These are phyloP conservation scores for Pseudolaguvia tuberculata DNA, from an alignment of 2,113 vertebrate species.

Conservation along the genomic window DNA sequence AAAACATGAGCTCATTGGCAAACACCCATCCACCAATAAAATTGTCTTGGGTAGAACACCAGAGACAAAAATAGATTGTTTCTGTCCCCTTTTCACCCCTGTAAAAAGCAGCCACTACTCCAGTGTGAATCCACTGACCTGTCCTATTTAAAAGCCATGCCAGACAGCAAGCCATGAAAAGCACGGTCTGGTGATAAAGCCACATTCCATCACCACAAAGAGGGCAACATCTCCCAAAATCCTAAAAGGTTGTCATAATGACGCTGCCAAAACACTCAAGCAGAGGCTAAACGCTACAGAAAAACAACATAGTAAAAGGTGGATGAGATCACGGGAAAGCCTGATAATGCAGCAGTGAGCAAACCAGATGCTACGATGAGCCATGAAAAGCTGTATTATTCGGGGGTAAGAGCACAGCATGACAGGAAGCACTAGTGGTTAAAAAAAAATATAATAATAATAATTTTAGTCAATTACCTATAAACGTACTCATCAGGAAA, in stretches of 20 bases:
- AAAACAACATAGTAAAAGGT: neutral
- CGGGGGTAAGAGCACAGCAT: constrained; percentile 8
- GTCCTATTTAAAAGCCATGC: constrained; percentile 34
- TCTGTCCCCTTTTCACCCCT: constrained; percentile 18
- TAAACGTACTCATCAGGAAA: constrained; percentile 33
- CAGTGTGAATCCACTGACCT: constrained; percentile 26
- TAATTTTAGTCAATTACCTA: constrained; percentile 29
- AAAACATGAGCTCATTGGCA: neutral
- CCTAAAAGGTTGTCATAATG: constrained; percentile 17
- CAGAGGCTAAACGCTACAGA: constrained; percentile 5
- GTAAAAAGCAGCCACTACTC: constrained; percentile 16
- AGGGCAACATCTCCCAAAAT: constrained; percentile 30
- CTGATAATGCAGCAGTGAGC: neutral
- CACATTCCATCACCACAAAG: constrained; percentile 46
- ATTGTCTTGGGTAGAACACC: constrained; percentile 1
- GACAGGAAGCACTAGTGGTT: constrained; percentile 31
- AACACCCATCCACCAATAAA: neutral
- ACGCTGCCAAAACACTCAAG: constrained; percentile 29
- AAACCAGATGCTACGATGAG: neutral
- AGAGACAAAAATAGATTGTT: constrained; percentile 38
- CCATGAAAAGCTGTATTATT: neutral
- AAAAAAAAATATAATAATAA: too few relatives aligned
- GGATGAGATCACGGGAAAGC: neutral
- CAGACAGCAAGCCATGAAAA: constrained; percentile 21
- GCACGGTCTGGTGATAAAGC: constrained; percentile 30